A percentile compares a stretch with the other conserved stretches of the same genome.
Evolutionary conservation across 2,888 invertebrate species (phyloP).

Genomic region (Temnothorax unifasciatus): DNA sequence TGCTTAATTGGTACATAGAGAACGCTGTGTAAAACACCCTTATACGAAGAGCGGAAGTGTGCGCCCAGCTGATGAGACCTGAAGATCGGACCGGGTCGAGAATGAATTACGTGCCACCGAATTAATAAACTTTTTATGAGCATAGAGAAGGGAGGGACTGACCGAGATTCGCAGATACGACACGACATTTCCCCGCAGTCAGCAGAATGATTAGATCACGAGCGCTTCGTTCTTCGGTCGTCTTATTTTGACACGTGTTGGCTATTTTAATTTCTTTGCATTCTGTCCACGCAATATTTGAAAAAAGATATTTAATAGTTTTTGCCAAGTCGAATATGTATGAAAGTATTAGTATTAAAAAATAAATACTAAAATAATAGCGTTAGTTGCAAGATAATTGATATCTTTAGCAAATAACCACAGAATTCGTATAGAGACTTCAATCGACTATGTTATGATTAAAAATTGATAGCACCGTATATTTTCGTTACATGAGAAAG

Average conservation of each 20-base stretch:
- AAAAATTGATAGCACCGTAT: background rate
- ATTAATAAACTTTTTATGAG: slow-evolving; percentile 69
- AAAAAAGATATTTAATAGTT: background rate
- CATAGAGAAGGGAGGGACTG: slow-evolving; percentile 29
- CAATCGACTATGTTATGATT: background rate
- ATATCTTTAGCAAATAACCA: background rate
- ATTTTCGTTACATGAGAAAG: background rate
- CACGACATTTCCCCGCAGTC: slow-evolving; percentile 52
- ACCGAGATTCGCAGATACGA: slow-evolving; percentile 68
- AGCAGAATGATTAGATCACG: slow-evolving; percentile 12
- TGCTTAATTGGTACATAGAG: slow-evolving; percentile 14
- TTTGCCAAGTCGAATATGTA: background rate
- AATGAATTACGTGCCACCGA: slow-evolving; percentile 69
- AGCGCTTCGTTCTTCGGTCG: slow-evolving; percentile 31
- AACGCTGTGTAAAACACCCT: slow-evolving; percentile 5
- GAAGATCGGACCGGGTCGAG: slow-evolving; percentile 27
- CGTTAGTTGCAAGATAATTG: background rate
- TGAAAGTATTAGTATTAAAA: background rate
- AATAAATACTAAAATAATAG: background rate
- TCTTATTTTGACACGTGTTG: slow-evolving; percentile 26
- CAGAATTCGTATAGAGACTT: background rate
- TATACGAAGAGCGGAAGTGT: slow-evolving; percentile 1
- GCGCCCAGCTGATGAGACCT: slow-evolving; percentile 5
- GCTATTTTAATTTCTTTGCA: background rate
- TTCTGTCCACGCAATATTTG: background rate